Conservation (phyloP, 2,113 vertebrate species). For the Sturnus vulgaris region DNA sequence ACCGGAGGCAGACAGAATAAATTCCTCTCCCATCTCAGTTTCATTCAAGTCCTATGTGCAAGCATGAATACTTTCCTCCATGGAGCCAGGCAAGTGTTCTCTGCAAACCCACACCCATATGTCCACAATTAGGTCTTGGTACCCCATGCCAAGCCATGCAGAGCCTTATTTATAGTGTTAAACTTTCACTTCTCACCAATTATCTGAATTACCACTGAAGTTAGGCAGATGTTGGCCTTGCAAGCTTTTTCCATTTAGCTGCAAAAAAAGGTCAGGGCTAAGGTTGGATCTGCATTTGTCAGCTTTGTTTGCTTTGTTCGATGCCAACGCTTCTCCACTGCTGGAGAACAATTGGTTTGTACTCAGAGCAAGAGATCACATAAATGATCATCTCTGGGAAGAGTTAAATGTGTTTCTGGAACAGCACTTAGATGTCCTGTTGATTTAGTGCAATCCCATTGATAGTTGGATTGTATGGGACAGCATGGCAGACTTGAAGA, state of each 20-base stretch:
- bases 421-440: background rate
- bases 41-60: background rate
- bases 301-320: background rate
- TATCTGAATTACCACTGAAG: constrained; percentile 4
- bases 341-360: background rate
- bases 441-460: constrained; percentile 64
- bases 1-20: background rate
- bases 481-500: constrained; percentile 37
- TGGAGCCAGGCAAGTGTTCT: background rate
- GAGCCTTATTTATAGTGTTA: background rate
- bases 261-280: background rate
- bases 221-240: background rate
- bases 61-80: background rate
- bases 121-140: background rate
- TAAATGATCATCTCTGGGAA: constrained; percentile 11
- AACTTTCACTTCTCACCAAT: constrained; percentile 25
- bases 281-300: background rate
- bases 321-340: background rate
- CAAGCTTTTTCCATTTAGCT: background rate
- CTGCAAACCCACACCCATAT: background rate
- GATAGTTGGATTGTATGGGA: background rate
- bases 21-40: background rate
- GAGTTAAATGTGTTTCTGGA: constrained; percentile 54
- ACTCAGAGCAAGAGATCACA: background rate
- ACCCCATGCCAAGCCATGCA: background rate